Conservation (phyloP, 2,797 vertebrate species). For the Bovichtus diacanthus region DNA sequence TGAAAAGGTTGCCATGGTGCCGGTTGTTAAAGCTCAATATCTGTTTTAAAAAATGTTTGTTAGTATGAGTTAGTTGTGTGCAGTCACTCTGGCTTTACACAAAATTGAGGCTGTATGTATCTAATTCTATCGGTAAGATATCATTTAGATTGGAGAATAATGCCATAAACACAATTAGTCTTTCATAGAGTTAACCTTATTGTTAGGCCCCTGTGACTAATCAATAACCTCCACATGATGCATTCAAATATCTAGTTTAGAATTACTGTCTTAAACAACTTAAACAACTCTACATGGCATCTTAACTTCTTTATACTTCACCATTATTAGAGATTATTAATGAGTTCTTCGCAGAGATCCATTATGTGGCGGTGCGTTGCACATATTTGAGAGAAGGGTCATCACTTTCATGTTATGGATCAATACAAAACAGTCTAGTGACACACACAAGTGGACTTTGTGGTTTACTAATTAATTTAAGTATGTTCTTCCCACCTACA, state of each 20-base stretch:
- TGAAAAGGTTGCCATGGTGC: not conserved
- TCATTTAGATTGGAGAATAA: not conserved
- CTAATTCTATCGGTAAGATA: not conserved
- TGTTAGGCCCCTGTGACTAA: not conserved
- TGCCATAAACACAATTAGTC: not conserved
- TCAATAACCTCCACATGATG: not conserved
- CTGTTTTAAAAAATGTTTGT: not conserved
- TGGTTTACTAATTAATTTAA: constrained; percentile 29
- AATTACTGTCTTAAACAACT: not conserved
- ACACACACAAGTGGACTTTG: not conserved
- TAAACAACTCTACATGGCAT: not conserved
- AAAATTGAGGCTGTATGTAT: not conserved
- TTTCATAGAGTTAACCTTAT: not conserved
- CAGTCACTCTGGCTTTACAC: not conserved
- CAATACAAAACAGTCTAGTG: constrained; percentile 12
- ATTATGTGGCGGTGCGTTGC: constrained; percentile 3
- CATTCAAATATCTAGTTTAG: not conserved
- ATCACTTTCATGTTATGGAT: constrained; percentile 23
- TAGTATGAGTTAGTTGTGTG: not conserved
- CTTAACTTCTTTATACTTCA: not conserved
- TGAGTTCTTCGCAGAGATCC: constrained; percentile 39
- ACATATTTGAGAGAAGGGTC: constrained; percentile 23
- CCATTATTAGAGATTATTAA: constrained; percentile 62
- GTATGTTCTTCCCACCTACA: not conserved
- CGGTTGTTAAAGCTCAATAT: not conserved